These are phyloP conservation scores for Podilymbus podiceps DNA, from an alignment of 2,113 vertebrate genomes.

Conservation along the genomic window DNA sequence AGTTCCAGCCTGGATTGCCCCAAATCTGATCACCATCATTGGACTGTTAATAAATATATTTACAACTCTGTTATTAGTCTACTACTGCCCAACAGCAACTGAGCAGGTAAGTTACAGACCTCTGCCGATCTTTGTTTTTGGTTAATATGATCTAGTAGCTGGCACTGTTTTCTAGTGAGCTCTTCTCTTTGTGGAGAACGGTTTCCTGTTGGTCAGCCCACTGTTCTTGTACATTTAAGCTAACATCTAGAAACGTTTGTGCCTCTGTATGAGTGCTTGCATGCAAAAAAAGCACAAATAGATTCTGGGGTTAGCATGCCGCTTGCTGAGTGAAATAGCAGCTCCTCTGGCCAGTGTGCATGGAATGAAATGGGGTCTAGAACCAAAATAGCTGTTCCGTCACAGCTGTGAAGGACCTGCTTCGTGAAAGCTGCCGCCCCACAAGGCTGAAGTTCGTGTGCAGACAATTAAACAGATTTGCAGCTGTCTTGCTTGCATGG, in stretches of 20 bases:
- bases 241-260: background rate
- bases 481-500: fast-evolving
- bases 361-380: fast-evolving
- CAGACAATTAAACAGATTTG: background rate
- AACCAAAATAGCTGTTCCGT: background rate
- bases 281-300: fast-evolving
- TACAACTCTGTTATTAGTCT: constrained; percentile 92
- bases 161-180: background rate
- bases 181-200: background rate
- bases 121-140: fast-evolving
- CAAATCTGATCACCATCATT: constrained; percentile 95
- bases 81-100: constrained; percentile 95
- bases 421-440: background rate
- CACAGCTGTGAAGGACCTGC: background rate
- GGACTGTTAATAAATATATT: constrained; percentile 94
- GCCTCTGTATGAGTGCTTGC: background rate
- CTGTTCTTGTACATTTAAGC: fast-evolving
- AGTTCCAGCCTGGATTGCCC: constrained; percentile 94
- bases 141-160: background rate
- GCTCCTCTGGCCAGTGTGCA: fast-evolving
- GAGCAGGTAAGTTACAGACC: constrained; percentile 83
- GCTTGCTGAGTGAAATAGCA: background rate
- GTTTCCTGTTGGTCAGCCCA: fast-evolving
- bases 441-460: background rate
- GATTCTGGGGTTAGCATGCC: background rate